Base-by-base conservation (phyloP, 2,113 vertebrate genomes). In the Microtus oregoni region DNA sequence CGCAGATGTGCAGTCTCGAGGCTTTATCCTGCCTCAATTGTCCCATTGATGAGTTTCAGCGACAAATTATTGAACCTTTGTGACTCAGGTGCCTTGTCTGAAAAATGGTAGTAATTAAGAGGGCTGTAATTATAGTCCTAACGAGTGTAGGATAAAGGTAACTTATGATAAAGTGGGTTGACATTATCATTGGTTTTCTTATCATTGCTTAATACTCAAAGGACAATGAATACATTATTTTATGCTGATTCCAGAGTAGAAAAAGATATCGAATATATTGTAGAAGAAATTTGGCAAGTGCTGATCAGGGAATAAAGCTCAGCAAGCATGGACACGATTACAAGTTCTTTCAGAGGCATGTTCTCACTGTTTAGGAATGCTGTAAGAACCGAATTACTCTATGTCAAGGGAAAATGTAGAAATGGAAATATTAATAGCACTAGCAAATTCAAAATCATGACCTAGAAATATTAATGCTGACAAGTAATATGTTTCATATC, bases 51-150 rank as follows among this genome's bases (percentile, higher is more conserved):
- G 96, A 92, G 78, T 92, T 94, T 82, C 68, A 10, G 63, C 67
- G 86, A 94, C 81, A 88, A 72, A 89, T 96, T 90, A 77, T 93
- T 97, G 95, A 94, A 97, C 96, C 92, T 96, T 61, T 97, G 72
- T 95, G 86, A 97, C 89, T 97, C 92, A 82, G 88, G 90, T 92
- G 76, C 73, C 89, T 91, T 92, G 96, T 94, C 94, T 97, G 92
- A 92, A 95, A 96, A 96, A 94, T 97, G 85, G 73, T 47, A 26
- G 92, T 82, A 92, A 97, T 98, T 97, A 97, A 95, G 72, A 89
- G 14, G 94, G 73, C 89, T 95, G 50, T 95, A 96, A 97, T 97
- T 95, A 86, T 12, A 72, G 67, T 75, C 75, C 76, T 92, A 70
- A 94, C 67, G 22, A 86, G 67, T 88, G 41, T 35, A 68, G 9